Percentiles rank a stretch among this genome's conserved stretches.
Conservation (phyloP, 2,797 vertebrate genomes). For the Gadopsis marmoratus region DNA sequence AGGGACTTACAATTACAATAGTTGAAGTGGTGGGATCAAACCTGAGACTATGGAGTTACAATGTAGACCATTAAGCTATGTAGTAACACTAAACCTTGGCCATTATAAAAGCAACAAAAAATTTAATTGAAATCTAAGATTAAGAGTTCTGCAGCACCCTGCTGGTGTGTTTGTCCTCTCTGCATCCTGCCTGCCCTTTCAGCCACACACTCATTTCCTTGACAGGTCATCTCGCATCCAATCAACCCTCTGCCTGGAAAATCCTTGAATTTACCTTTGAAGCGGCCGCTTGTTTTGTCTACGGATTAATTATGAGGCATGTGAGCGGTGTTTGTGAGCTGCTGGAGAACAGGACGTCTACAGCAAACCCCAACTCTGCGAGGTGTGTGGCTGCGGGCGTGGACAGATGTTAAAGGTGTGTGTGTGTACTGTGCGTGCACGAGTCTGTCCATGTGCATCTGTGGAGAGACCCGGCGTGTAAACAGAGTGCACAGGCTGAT, state of each 20-base stretch:
- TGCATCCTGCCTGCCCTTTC: slow-evolving; percentile 18
- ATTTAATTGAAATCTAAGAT: neutral
- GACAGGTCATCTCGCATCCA: slow-evolving; percentile 30
- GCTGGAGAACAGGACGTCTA: slow-evolving; percentile 24
- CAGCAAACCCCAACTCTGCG: slow-evolving; percentile 12
- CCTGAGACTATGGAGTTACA: neutral
- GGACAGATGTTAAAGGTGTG: slow-evolving; percentile 37
- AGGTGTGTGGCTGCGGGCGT: neutral
- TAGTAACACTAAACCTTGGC: neutral
- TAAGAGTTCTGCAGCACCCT: slow-evolving; percentile 2
- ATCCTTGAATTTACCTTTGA: slow-evolving; percentile 38
- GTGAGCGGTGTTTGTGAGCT: neutral
- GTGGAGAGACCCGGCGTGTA: slow-evolving; percentile 22
- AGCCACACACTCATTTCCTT: slow-evolving; percentile 1
- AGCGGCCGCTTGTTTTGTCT: slow-evolving; percentile 34
- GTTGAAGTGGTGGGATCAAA: neutral
- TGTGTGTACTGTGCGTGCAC: slow-evolving; percentile 5
- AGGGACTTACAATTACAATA: no score
- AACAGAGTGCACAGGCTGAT: slow-evolving; percentile 56
- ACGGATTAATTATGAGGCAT: slow-evolving; percentile 12
- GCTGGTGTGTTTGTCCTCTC: slow-evolving; percentile 13
- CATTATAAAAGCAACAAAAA: slow-evolving; percentile 1
- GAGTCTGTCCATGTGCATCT: neutral
- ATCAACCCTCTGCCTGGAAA: slow-evolving; percentile 31
- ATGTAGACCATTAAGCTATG: neutral